phyloP scores from a whole-genome alignment of 2,888 invertebrate species.

The Eubasilissa splendida region DNA sequence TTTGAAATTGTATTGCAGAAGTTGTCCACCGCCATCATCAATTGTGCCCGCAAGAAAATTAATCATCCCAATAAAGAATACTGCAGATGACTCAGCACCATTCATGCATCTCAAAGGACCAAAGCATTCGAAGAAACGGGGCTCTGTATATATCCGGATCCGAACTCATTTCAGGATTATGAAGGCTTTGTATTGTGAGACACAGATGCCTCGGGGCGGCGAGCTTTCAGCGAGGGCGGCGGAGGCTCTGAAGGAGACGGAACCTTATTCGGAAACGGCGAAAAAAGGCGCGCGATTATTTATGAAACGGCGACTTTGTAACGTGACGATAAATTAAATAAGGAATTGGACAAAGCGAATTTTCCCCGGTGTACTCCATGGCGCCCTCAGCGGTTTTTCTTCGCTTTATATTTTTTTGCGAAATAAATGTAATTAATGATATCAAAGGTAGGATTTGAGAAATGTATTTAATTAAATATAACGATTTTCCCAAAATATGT shows the following conservation, averaged over 20 bases:
- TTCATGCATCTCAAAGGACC: conserved; percentile 3
- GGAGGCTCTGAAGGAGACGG: conserved; percentile 13
- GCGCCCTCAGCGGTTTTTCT: too few relatives aligned
- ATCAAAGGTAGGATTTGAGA: too few relatives aligned
- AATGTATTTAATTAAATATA: too few relatives aligned
- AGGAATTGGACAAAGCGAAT: conserved; percentile 11
- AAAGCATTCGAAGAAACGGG: background rate
- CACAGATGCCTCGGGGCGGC: conserved; percentile 14
- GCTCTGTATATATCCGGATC: background rate
- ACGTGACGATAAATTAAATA: conserved; percentile 22
- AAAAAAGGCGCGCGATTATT: conserved; percentile 25
- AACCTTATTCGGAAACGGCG: background rate
- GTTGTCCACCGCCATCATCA: background rate
- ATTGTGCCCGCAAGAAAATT: background rate
- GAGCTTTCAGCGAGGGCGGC: conserved; percentile 16
- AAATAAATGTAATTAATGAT: too few relatives aligned
- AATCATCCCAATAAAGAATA: conserved; percentile 7
- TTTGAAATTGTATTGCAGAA: background rate
- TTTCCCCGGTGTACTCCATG: background rate
- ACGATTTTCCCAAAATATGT: too few relatives aligned
- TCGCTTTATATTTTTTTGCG: too few relatives aligned
- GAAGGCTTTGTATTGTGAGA: conserved; percentile 37
- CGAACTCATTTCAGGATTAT: conserved; percentile 23
- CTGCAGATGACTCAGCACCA: background rate
- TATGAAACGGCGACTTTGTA: conserved; percentile 3